A percentile compares a stretch with the other conserved stretches of the same genome.
Conservation (phyloP, 37 sponge, comb jelly and placozoan species). For the Lycopodina hypogea region DNA sequence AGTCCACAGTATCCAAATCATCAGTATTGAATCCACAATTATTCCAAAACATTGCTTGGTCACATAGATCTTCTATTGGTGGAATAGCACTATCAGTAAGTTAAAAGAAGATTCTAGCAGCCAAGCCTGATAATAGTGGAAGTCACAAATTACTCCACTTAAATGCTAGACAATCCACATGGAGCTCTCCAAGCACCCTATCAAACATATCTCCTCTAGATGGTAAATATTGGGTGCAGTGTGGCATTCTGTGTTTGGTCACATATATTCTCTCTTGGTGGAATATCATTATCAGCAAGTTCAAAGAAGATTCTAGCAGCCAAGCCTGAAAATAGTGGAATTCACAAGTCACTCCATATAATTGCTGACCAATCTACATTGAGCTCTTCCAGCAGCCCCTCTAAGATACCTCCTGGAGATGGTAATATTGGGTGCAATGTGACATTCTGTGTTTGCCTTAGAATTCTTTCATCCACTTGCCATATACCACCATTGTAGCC, state of each 20-base stretch:
- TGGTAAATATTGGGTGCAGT: too few species aligned
- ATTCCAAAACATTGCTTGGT: conserved; percentile 22
- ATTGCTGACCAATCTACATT: conserved; percentile 14
- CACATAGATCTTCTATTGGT: conserved; percentile 1
- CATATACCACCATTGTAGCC: conserved; percentile 45
- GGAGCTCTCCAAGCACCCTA: not conserved
- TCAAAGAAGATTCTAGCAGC: conserved; percentile 31
- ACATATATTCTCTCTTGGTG: conserved; percentile 1
- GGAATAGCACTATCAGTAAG: conserved; percentile 1
- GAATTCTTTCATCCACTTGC: conserved; percentile 37
- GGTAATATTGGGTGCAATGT: too few species aligned
- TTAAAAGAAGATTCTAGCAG: conserved; percentile 25
- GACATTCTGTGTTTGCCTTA: conserved; percentile 9
- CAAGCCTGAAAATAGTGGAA: conserved; percentile 23
- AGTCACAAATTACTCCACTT: conserved; percentile 9
- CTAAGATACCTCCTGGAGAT: not conserved
- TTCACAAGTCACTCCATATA: conserved; percentile 10
- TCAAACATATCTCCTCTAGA: not conserved
- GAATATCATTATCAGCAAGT: not conserved
- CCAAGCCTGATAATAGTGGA: conserved; percentile 26
- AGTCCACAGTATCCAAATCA: conserved; percentile 8
- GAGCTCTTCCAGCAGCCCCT: not conserved
- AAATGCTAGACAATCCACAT: conserved; percentile 9
- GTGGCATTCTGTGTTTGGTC: conserved; percentile 10
- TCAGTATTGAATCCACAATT: not conserved